Evolutionary conservation across 1,140 invertebrate genomes (phyloP).

Genomic region (Cecropterus lyciades): DNA sequence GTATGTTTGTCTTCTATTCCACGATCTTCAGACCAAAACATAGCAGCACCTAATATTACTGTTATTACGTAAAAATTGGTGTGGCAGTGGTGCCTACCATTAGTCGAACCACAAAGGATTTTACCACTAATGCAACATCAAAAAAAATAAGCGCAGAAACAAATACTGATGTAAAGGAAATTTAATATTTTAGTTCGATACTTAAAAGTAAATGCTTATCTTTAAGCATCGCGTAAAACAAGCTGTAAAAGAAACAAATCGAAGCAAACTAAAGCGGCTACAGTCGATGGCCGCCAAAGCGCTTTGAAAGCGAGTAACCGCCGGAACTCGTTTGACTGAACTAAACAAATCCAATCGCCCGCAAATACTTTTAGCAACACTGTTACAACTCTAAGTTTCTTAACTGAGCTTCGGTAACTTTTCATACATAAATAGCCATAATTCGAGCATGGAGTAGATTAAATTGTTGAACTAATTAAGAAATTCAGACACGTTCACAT

Average conservation of each 20-base stretch:
- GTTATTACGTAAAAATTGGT: too few species aligned
- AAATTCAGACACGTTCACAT: neutral
- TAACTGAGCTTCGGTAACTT: neutral
- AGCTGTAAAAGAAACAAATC: slow-evolving; percentile 51
- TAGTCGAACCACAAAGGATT: too few species aligned
- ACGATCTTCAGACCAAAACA: too few species aligned
- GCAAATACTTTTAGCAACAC: slow-evolving; percentile 13
- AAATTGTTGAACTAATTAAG: neutral
- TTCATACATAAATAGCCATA: neutral
- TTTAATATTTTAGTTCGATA: too few species aligned
- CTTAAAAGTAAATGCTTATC: too few species aligned
- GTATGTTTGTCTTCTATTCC: too few species aligned
- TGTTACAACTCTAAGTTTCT: slow-evolving; percentile 38
- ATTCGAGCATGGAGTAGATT: neutral
- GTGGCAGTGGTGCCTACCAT: too few species aligned
- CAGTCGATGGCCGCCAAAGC: slow-evolving; percentile 56
- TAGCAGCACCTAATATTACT: too few species aligned
- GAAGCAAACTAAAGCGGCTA: slow-evolving; percentile 50
- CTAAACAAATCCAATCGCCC: slow-evolving; percentile 67
- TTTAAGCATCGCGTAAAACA: slow-evolving; percentile 41
- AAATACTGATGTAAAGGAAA: too few species aligned
- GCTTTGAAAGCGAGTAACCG: slow-evolving; percentile 36
- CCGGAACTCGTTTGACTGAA: slow-evolving; percentile 27
- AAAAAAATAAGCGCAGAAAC: too few species aligned
- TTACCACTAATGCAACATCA: too few species aligned